These are phyloP conservation scores for Gobius niger DNA, from an alignment of 2,113 vertebrate genomes.

Conservation along the genomic window DNA sequence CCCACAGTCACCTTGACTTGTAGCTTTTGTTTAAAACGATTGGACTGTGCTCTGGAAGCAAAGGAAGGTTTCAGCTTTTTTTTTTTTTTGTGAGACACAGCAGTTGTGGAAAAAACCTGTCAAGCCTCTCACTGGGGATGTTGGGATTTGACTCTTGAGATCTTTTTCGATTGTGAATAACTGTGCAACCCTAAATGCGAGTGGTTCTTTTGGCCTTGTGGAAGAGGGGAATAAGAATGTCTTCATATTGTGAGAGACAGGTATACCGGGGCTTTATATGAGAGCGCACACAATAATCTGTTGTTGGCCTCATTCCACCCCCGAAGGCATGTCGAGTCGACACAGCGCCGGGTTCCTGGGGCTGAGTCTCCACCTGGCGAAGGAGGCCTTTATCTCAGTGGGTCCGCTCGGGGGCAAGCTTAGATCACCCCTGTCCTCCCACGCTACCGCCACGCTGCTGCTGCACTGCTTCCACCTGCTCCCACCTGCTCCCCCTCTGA, in stretches of 20 bases:
- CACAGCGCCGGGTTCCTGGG: conserved; percentile 14
- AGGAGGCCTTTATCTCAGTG: conserved; percentile 43
- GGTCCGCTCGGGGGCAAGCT: conserved; percentile 45
- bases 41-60: background rate
- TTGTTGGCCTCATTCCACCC: conserved; percentile 34
- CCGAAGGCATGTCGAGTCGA: conserved; percentile 21
- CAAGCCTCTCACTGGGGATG: background rate
- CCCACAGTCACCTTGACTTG: background rate
- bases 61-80: background rate
- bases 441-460: background rate
- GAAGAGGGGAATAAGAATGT: background rate
- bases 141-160: too few species aligned
- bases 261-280: conserved; percentile 8
- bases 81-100: too few species aligned
- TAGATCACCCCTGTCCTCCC: conserved; percentile 21
- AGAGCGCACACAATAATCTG: conserved; percentile 1
- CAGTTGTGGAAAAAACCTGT: too few species aligned
- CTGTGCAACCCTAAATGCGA: too few species aligned
- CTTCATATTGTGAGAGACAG: background rate
- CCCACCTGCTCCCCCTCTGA: conserved; percentile 4
- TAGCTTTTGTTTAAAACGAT: background rate
- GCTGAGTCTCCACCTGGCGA: conserved; percentile 44
- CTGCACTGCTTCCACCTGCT: conserved; percentile 48
- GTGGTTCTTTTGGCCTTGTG: background rate
- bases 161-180: too few species aligned